A percentile compares a stretch with the other conserved stretches of the same genome.
Conservation (phyloP, 30 jellyfish, hydroid and myxozoan genomes). For the Morbakka virulenta region DNA sequence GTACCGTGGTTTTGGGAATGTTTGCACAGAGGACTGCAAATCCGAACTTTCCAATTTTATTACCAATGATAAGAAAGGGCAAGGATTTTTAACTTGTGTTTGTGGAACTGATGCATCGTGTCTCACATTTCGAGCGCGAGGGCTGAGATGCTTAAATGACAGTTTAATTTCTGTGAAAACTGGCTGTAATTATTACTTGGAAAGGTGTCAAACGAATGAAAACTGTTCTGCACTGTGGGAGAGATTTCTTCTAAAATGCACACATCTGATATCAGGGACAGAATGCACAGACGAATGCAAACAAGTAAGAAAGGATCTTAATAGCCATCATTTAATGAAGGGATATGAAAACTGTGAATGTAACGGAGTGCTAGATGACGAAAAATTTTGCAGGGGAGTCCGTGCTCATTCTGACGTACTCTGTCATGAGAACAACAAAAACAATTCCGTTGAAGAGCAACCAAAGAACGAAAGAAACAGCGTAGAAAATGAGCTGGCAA, state of each 20-base stretch:
- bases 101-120: constrained; percentile 65
- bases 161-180: constrained; percentile 1
- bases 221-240: constrained; percentile 39
- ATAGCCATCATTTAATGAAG: constrained; percentile 34
- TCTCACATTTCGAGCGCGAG: constrained; percentile 54
- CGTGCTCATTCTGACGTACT: constrained; percentile 50
- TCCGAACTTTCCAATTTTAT: constrained; percentile 29
- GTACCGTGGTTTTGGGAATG: constrained; percentile 36
- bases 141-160: constrained; percentile 29
- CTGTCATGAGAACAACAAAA: too few species aligned
- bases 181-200: constrained; percentile 39
- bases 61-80: constrained; percentile 20
- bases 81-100: constrained; percentile 29
- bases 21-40: constrained; percentile 42
- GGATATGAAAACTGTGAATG: constrained; percentile 59
- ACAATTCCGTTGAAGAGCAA: too few species aligned
- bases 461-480: too few species aligned
- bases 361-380: constrained; percentile 53
- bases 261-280: constrained; percentile 63
- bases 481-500: too few species aligned
- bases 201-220: constrained; percentile 30
- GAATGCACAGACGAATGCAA: constrained; percentile 53
- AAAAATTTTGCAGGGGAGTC: constrained; percentile 62
- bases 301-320: constrained; percentile 24
- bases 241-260: constrained; percentile 44